Percentiles rank a stretch among this genome's conserved stretches.
Conservation (phyloP, 2,113 vertebrate species). For the Phaetusa simplex region DNA sequence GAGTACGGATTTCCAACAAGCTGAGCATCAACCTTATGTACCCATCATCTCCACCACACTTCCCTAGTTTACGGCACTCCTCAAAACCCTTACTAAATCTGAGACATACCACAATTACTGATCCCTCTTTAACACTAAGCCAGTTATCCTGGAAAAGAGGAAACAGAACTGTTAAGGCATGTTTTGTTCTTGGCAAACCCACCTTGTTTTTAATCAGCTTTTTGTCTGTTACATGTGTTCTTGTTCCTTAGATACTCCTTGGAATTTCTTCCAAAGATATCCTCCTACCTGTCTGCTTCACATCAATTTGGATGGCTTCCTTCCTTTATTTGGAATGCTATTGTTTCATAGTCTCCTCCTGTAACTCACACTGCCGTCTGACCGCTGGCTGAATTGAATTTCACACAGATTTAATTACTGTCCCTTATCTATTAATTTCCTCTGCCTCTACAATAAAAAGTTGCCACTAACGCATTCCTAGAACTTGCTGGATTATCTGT, state of each 20-base stretch:
- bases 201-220: not conserved
- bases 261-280: not conserved
- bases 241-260: not conserved
- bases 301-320: not conserved
- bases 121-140: not conserved
- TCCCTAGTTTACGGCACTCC: not conserved
- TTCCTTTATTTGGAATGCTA: slow-evolving; percentile 23
- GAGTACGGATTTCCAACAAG: not conserved
- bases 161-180: not conserved
- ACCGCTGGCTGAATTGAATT: not conserved
- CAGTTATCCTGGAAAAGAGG: not conserved
- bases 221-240: not conserved
- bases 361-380: not conserved
- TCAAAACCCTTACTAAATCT: not conserved
- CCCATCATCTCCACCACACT: not conserved
- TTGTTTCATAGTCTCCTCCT: slow-evolving; percentile 12
- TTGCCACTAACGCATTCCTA: not conserved
- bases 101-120: not conserved
- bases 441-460: not conserved
- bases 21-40: not conserved
- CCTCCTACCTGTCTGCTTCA: not conserved
- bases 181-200: not conserved
- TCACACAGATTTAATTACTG: not conserved
- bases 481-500: not conserved
- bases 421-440: slow-evolving; percentile 28